These are phyloP conservation scores for Picathartes gymnocephalus DNA, from an alignment of 2,113 vertebrate species.

Conservation along the genomic window DNA sequence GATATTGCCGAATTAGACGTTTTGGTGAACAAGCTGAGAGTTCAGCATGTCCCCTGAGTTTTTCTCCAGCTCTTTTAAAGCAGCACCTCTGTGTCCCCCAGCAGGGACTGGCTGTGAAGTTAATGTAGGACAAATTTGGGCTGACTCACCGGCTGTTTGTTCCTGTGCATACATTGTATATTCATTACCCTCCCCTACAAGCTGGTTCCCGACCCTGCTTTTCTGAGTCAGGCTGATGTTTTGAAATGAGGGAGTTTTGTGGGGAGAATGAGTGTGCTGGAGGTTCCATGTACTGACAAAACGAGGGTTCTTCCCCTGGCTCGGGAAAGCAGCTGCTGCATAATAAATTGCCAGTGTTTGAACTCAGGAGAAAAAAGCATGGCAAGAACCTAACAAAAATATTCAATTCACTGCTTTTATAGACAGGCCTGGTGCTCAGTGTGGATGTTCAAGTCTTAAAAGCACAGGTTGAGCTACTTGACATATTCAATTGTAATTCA, in stretches of 20 bases:
- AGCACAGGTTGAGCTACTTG: neutral
- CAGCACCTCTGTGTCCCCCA: neutral
- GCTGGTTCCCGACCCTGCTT: neutral
- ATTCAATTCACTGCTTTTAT: neutral
- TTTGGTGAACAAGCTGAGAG: neutral
- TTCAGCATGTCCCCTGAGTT: neutral
- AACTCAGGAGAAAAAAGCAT: conserved; percentile 9
- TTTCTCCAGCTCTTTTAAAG: neutral
- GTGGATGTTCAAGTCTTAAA: neutral
- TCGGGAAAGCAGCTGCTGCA: neutral
- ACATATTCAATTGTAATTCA: conserved; percentile 10
- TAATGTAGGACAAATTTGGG: neutral
- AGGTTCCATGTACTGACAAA: neutral
- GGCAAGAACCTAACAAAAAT: conserved; percentile 26
- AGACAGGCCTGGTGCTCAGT: neutral
- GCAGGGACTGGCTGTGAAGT: neutral
- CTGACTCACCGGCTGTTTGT: conserved; percentile 26
- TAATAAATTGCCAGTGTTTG: neutral
- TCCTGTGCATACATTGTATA: neutral
- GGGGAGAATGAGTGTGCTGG: neutral
- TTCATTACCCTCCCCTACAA: neutral
- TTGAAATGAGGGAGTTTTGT: neutral
- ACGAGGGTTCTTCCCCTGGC: neutral
- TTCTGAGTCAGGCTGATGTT: conserved; percentile 40
- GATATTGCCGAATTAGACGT: neutral